A percentile compares a stretch with the other conserved stretches of the same genome.
Conservation (phyloP, 1,140 invertebrate species). For the Gryllus bimaculatus region DNA sequence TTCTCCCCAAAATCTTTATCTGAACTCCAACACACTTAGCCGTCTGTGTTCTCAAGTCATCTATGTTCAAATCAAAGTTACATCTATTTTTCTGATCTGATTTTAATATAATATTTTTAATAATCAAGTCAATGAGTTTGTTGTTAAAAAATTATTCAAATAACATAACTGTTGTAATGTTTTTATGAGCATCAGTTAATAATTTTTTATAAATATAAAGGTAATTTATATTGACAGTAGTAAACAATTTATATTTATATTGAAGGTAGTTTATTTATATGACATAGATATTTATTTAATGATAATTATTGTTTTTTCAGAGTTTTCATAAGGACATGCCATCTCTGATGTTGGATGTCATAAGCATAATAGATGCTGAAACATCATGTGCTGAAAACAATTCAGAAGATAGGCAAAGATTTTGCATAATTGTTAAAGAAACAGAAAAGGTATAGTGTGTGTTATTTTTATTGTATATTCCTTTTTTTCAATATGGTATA, state of each 20-base stretch:
- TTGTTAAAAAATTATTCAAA: too few relatives aligned
- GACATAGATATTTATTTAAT: not conserved
- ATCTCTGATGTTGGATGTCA: constrained; percentile 65
- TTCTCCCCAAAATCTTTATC: too few relatives aligned
- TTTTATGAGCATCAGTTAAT: too few relatives aligned
- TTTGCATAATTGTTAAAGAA: constrained; percentile 67
- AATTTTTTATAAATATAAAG: too few relatives aligned
- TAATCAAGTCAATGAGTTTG: too few relatives aligned
- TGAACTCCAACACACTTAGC: too few relatives aligned
- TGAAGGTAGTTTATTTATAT: not conserved
- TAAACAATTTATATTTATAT: not conserved
- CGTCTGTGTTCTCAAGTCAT: too few relatives aligned
- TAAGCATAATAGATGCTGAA: constrained; percentile 70
- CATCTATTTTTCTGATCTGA: too few relatives aligned
- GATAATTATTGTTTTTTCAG: constrained; percentile 38
- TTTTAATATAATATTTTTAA: too few relatives aligned
- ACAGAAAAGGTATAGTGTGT: constrained; percentile 49
- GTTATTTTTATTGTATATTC: not conserved
- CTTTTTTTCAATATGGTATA: not conserved
- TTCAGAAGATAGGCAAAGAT: constrained; percentile 57
- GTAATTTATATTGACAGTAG: not conserved
- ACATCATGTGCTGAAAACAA: constrained; percentile 44
- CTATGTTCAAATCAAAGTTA: too few relatives aligned
- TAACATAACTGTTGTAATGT: too few relatives aligned
- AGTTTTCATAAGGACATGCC: constrained; percentile 62